Evolutionary conservation across 1,140 invertebrate genomes (phyloP).

Genomic region (Platyscapa corneri): DNA sequence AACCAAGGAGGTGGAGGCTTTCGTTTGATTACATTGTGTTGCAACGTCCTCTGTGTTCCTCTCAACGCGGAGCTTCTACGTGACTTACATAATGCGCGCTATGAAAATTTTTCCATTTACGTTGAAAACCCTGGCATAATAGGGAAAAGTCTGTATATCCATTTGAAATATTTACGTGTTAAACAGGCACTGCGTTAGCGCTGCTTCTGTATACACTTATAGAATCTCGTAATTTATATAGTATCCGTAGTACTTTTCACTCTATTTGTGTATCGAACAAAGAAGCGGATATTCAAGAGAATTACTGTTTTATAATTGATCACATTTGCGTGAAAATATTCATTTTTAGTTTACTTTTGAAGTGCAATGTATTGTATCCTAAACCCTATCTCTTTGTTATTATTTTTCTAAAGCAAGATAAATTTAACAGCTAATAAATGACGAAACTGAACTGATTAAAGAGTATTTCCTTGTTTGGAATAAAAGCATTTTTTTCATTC

Average conservation of each 20-base stretch:
- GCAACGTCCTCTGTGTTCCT: background rate
- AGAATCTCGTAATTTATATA: conserved; percentile 5
- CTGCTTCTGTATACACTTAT: background rate
- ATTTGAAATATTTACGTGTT: background rate
- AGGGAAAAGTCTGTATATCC: conserved; percentile 1
- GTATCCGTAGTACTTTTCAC: background rate
- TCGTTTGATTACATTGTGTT: conserved; percentile 35
- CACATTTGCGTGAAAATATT: background rate
- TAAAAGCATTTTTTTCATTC: too few species aligned
- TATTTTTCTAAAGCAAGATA: too few species aligned
- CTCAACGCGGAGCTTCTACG: conserved; percentile 9
- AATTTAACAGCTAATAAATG: too few species aligned
- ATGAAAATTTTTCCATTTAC: background rate
- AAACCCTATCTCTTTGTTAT: too few species aligned
- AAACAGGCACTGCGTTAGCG: background rate
- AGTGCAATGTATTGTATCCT: too few species aligned
- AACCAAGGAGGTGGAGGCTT: background rate
- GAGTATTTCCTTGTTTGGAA: too few species aligned
- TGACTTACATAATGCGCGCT: conserved; percentile 31
- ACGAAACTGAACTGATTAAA: too few species aligned
- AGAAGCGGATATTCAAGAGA: background rate
- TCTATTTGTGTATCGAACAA: background rate
- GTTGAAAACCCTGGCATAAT: background rate
- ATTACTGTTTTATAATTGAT: background rate
- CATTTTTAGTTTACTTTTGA: background rate